phyloP scores from a whole-genome alignment of 2,797 vertebrate genomes.

The Oreonectes daqikongensis region DNA sequence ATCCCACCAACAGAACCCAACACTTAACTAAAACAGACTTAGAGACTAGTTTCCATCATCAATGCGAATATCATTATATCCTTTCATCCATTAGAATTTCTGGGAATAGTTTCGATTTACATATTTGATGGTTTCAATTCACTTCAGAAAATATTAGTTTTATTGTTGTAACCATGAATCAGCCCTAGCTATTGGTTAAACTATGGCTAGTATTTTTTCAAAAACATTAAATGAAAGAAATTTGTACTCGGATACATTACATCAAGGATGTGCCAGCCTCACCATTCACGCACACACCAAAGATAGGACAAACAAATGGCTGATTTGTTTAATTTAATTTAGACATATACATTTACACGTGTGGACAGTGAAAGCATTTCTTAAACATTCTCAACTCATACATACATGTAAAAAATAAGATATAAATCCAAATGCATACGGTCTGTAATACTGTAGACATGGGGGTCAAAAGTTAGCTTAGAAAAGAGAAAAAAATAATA shows the following conservation, averaged over 20 bases:
- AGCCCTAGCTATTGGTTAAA: too few relatives aligned
- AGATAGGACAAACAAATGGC: constrained; percentile 73
- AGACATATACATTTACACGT: constrained; percentile 85
- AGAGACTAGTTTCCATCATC: too few relatives aligned
- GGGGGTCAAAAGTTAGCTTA: constrained; percentile 73
- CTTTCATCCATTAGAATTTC: too few relatives aligned
- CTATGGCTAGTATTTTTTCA: too few relatives aligned
- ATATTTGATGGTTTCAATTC: too few relatives aligned
- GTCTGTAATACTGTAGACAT: constrained; percentile 79
- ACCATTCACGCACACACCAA: background rate
- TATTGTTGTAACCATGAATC: too few relatives aligned
- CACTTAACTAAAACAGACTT: too few relatives aligned
- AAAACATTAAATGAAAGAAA: background rate
- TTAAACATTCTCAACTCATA: constrained; percentile 86
- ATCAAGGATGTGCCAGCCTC: background rate
- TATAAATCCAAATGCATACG: constrained; percentile 77
- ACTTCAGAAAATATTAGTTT: too few relatives aligned
- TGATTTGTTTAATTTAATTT: constrained; percentile 91
- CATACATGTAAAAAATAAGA: constrained; percentile 92
- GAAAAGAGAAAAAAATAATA: constrained; percentile 64
- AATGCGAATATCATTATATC: too few relatives aligned
- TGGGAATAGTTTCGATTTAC: too few relatives aligned
- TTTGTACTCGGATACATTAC: background rate
- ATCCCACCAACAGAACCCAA: too few relatives aligned
- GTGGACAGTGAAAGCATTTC: constrained; percentile 85